Base-by-base conservation (phyloP, 2,888 invertebrate species). In the Perizoma flavofasciatum region DNA sequence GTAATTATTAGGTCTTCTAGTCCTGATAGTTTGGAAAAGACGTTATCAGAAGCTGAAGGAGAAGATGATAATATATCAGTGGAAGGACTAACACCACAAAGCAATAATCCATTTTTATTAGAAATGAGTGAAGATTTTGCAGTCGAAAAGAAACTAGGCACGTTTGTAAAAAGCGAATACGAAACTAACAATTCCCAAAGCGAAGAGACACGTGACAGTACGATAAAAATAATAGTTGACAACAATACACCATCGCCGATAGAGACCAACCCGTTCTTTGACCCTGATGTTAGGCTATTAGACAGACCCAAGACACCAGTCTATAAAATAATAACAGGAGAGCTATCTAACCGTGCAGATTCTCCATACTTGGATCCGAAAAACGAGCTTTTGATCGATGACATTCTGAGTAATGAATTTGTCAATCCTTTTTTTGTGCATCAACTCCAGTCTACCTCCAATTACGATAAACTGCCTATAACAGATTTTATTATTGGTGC, bases 401-500 rank as follows among this genome's bases (percentile, higher is more conserved):
- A 83, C 48, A 73, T 76, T 57, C 69, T 83, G 5, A 74, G 75
- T 4, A 87, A 85, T 65, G 86, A 86, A 72, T 86, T 86, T 61
- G 69, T 85, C 39, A 91, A 91, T 70, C 91, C 89, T 11, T 89
- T 91, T 66, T 85, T 87, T 60, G 69, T 79, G 43, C 83, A 84
- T 66, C 81, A 84, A 63, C 77, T 81, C 46, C 79, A 77, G 59
- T 73, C 71, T n/a, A 69, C 60, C 41, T 49, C 75, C 48, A 69
- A 71, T 44, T 65, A 55, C 54, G 78, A 79, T 49, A 69, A 73
- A 55, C 62, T 73, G 41, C 84, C 82, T 0, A 70, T 81, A 11
- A 77, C 89, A n/a, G 89, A 92, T 69, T 93, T 93, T 68, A 90
- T 89, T 39, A 92, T 93, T 61, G 92, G 92, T 44, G 92, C 92